Base-by-base conservation (phyloP, 2,113 vertebrate genomes). In the Rhinoptilus africanus region DNA sequence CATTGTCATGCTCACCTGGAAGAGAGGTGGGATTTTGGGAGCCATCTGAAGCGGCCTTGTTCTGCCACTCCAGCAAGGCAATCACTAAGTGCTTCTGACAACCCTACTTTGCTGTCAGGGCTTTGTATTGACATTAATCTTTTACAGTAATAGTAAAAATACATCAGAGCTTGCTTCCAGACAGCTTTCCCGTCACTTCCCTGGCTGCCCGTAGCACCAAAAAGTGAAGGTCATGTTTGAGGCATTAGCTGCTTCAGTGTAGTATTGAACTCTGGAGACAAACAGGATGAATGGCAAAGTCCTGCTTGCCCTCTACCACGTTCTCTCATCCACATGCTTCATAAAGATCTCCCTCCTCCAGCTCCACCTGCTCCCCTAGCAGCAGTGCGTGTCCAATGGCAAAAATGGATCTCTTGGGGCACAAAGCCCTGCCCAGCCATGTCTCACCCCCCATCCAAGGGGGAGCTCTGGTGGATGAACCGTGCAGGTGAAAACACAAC, bases 361-460 rank as follows among this genome's bases (percentile, higher is more conserved):
- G 39, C 57, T 64, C 75, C 85, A 59, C 19, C 89, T 93, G 88
- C 92, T 94, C 62, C 67, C 85, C n/a, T 39, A 50, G 66, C 62
- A 82, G 73, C 80, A 34, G 6, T 2, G 56, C 2, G 1, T 66
- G 51, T 83, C 81, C 41, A 14, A 39, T 3, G 47, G 71, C 6
- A 28, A 47, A 47, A 35, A 73, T 3, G 12, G 71, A 62, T 84
- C 74, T 85, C 87, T 3, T 15, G 67, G 71, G 75, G 56, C 85
- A 94, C 69, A 64, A 69, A 45, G 41, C 53, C 28, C 72, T 87
- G 50, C 35, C 63, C 79, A 50, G 62, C 47, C 59, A 28, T 2
- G 14, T 30, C 87, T 62, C 51, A 10, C 1, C 3, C 10, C 27
- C 9, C 48, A 35, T 2, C 59, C 64, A 18, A 28, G 74, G 26